phyloP scores from a whole-genome alignment of 2,113 vertebrate genomes.

The Notothenia coriiceps region DNA sequence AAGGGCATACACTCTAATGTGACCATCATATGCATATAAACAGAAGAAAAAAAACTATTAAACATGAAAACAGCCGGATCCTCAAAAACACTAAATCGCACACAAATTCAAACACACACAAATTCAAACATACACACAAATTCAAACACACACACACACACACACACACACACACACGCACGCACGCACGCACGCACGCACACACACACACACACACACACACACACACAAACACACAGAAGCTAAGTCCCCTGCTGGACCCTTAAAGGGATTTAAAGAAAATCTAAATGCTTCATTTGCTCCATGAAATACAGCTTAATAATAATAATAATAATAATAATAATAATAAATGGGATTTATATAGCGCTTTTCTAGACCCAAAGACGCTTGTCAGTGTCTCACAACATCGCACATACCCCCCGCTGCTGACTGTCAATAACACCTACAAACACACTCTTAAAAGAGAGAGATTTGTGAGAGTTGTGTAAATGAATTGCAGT shows the following conservation, averaged over 20 bases:
- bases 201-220: background rate
- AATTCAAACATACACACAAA: too few species aligned
- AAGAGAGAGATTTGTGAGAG: slow-evolving; percentile 21
- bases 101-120: too few species aligned
- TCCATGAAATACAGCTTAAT: slow-evolving; percentile 77
- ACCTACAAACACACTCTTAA: background rate
- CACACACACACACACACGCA: too few species aligned
- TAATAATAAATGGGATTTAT: too few species aligned
- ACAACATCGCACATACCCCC: slow-evolving; percentile 64
- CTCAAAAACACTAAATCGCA: too few species aligned
- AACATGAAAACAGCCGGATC: too few species aligned
- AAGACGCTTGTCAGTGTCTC: slow-evolving; percentile 79
- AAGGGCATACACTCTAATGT: slow-evolving; percentile 10
- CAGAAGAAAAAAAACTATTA: too few species aligned
- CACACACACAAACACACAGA: slow-evolving; percentile 34
- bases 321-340: too few species aligned
- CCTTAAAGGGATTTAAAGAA: slow-evolving; percentile 78
- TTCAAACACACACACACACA: too few species aligned
- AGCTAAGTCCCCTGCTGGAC: slow-evolving; percentile 70
- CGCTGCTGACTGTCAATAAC: slow-evolving; percentile 68
- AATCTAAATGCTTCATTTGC: slow-evolving; percentile 79
- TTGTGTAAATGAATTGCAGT: slow-evolving; percentile 61
- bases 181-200: too few species aligned
- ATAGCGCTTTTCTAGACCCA: too few species aligned
- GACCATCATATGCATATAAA: too few species aligned